Evolutionary conservation across 2,888 invertebrate species (phyloP), one percentile per base, ranked within the genome.

Genomic region (Chymomyza caudatula): DNA sequence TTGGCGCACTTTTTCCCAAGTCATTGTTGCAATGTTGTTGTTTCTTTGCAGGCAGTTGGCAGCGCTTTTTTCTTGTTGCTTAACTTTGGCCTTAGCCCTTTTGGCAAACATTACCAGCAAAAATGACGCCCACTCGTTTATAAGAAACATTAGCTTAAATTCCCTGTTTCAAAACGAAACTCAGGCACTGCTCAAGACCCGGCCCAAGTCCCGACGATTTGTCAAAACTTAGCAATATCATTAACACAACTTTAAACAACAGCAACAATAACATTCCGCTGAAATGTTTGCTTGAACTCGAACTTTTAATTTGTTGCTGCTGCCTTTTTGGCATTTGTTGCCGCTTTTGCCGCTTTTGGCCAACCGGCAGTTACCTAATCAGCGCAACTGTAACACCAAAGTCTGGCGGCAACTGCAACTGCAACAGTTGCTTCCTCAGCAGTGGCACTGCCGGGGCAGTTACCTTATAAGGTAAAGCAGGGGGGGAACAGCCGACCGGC

Each of bases 201-300:
- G 11, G 29, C 29, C 29, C 29, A 11, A 37, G 29, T 37, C 29
- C 58, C 22, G 44, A 42, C 49, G 55, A 66, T 62, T 70, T 66
- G 54, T 55, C 17, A 22, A 51, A 51, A 51, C 20, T 51, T 20
- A 43, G 55, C 54, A 22, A 44, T 60, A 61, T 59, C 58, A 51
- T 51, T 51, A 62, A 63, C 29, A 44, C 19, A 53, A 53, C 11
- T 52, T n/a, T 6, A 22, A 44, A 54, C 49, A 42, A 15, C n/a
- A 19, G 29, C 22, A 42, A 42, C 15, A 25, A 54, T 49, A 53
- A 65, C 65, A 60, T 67, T 67, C 65, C 61, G 52, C n/a, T n/a
- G n/a, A 6, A 69, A 70, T 71, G 70, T 82, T 79, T 63, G 69
- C 89, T 86, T 88, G 89, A 88, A 88, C 88, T 88, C 88, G 88